Base-by-base conservation (phyloP, 2,888 invertebrate species). In the Podotricha telesiphe region DNA sequence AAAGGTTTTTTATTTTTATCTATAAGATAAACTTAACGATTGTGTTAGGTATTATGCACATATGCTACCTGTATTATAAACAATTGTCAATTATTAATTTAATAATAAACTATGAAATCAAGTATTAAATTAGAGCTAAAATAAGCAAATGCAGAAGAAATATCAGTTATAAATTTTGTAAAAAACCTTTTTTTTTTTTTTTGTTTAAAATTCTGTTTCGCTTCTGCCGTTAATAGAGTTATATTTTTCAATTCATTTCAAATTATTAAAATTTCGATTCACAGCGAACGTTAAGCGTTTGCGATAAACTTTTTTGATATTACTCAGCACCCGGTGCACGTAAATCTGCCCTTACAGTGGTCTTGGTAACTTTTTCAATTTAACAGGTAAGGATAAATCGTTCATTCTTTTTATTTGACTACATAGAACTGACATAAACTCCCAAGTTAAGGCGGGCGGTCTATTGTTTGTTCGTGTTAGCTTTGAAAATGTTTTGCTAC, bases 381-480 rank as follows among this genome's bases (percentile, higher is more conserved):
- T 91, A 91, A 93, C 91, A 91, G 91, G 91, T 91, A 89, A 88
- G 90, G 88, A 92, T 91, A 93, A 92, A 92, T 91, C 91, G 89
- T 91, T 89, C 87, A 89, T 89, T 90, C 90, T 91, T 91, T 91
- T 91, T 91, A 92, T 90, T 91, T 89, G 88, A 88, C 62, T 62
- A 89, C 90, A 89, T 87, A 87, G 88, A 90, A 89, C 88, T 88
- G 86, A 89, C 88, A 91, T 89, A 90, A 89, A 89, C 87, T 89
- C 85, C 81, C 84, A 89, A 88, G 80, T 88, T 89, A 78, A 79
- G 80, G 79, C 82, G 78, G 62, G 69, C 64, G 59, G 70, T 68
- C 74, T 69, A 73, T 73, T 74, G 73, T 73, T 75, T 73, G 73
- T 68, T 68, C 67, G 69, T 68, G 69, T 69, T 73, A 67, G 67